Percentiles rank a stretch among this genome's conserved stretches.
phyloP scores from a whole-genome alignment of 1,140 invertebrate genomes.

The Lasaia peninsularis region DNA sequence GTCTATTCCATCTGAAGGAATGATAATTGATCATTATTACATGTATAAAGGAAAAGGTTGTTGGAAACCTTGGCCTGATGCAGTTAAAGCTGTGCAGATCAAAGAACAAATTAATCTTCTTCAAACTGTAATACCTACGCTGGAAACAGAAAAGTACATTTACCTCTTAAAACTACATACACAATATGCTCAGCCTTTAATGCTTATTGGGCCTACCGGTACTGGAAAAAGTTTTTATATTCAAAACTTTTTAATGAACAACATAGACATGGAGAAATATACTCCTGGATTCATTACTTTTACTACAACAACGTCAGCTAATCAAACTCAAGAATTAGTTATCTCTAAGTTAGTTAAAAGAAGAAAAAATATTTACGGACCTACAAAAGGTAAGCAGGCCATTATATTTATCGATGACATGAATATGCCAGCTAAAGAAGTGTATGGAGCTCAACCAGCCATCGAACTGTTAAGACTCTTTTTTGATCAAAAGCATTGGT shows the following conservation, averaged over 20 bases:
- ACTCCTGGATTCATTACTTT: constrained; percentile 92
- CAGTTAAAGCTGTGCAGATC: constrained; percentile 79
- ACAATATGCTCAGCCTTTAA: constrained; percentile 81
- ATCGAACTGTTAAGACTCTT: constrained; percentile 93
- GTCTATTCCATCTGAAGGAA: constrained; percentile 84
- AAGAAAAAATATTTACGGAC: constrained; percentile 88
- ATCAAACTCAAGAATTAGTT: constrained; percentile 92
- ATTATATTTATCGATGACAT: constrained; percentile 96
- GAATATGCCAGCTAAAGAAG: constrained; percentile 93
- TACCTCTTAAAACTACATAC: constrained; percentile 84
- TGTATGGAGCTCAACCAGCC: constrained; percentile 93
- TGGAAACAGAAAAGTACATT: constrained; percentile 89
- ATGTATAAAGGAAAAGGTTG: constrained; percentile 84
- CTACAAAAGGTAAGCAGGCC: constrained; percentile 84
- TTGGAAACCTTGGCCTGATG: constrained; percentile 87
- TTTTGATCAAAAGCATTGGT: constrained; percentile 93
- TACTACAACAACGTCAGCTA: constrained; percentile 91
- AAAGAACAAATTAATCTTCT: constrained; percentile 83
- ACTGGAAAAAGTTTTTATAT: constrained; percentile 96
- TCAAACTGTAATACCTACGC: constrained; percentile 89
- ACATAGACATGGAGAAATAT: constrained; percentile 84
- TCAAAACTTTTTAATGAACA: constrained; percentile 90
- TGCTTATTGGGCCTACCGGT: constrained; percentile 93
- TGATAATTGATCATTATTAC: constrained; percentile 90
- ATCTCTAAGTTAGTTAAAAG: constrained; percentile 90